A percentile compares a stretch with the other conserved stretches of the same genome.
Conservation (phyloP, 2,113 vertebrate species). For the Excalfactoria chinensis region DNA sequence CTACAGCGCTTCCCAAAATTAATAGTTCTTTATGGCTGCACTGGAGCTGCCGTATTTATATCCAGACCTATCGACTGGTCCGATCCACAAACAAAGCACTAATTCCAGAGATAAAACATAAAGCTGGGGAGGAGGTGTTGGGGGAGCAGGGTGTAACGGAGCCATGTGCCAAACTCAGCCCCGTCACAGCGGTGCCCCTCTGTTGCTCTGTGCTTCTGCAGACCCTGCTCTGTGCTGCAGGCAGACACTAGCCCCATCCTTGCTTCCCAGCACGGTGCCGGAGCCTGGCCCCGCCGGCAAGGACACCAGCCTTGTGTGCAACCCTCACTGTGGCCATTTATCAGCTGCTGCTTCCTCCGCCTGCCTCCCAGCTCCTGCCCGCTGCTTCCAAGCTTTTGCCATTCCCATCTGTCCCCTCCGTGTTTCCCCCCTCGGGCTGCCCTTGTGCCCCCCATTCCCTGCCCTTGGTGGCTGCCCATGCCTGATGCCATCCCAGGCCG, state of each 20-base stretch:
- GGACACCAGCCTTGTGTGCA: not conserved
- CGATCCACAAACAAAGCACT: conserved; percentile 74
- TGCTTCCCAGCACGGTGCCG: fast-evolving
- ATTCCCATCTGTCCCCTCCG: conserved; percentile 6
- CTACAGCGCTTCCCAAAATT: conserved; percentile 80
- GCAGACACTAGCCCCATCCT: not conserved
- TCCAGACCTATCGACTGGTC: conserved; percentile 68
- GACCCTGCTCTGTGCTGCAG: not conserved
- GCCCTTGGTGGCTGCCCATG: not conserved
- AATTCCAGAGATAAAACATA: conserved; percentile 67
- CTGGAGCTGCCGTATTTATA: conserved; percentile 71
- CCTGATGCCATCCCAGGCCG: not conserved
- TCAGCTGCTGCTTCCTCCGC: fast-evolving
- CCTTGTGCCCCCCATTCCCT: fast-evolving
- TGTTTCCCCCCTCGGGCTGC: not conserved
- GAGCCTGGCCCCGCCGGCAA: not conserved
- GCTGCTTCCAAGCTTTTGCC: not conserved
- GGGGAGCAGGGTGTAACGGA: not conserved
- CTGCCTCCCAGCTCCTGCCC: not conserved
- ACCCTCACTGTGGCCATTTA: fast-evolving
- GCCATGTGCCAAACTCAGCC: not conserved
- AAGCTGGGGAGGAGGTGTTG: not conserved
- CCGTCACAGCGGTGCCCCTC: too few species aligned
- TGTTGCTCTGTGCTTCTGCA: too few species aligned
- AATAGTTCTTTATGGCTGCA: conserved; percentile 81